Evolutionary conservation across 1,140 invertebrate species (phyloP).

Genomic region (Bombus pascuorum): DNA sequence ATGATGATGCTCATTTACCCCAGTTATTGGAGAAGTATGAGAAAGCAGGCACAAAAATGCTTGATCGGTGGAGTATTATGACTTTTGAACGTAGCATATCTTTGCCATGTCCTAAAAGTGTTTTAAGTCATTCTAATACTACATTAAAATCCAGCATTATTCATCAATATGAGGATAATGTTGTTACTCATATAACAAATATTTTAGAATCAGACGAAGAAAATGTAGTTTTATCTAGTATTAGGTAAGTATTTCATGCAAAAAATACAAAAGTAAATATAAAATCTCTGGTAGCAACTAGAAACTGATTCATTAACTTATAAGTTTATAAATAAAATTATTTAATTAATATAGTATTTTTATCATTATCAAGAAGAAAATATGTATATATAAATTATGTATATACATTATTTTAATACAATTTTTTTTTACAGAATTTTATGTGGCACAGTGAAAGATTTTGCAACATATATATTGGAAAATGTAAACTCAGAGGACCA

Average conservation of each 20-base stretch:
- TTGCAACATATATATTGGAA: constrained; percentile 86
- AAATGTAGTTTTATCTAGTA: constrained; percentile 88
- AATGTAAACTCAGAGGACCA: constrained; percentile 84
- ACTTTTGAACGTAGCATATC: constrained; percentile 91
- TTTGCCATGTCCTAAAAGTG: constrained; percentile 83
- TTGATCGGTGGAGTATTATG: constrained; percentile 98
- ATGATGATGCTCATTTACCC: constrained; percentile 96
- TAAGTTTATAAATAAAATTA: background rate
- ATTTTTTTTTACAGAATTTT: constrained; percentile 82
- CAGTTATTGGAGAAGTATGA: constrained; percentile 96
- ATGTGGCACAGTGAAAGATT: constrained; percentile 92
- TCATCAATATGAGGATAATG: constrained; percentile 90
- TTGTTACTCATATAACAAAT: constrained; percentile 92
- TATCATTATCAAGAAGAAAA: background rate
- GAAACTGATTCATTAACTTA: background rate
- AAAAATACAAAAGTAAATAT: background rate
- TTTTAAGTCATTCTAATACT: constrained; percentile 82
- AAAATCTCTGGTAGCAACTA: background rate
- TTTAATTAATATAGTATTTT: background rate
- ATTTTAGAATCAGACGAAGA: constrained; percentile 94
- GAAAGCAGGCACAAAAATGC: constrained; percentile 96
- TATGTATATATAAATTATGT: background rate
- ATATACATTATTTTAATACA: background rate
- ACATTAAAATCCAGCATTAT: constrained; percentile 80
- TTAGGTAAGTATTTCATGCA: constrained; percentile 85